Conservation (phyloP, 2,797 vertebrate genomes). For the Sebastes minor region DNA sequence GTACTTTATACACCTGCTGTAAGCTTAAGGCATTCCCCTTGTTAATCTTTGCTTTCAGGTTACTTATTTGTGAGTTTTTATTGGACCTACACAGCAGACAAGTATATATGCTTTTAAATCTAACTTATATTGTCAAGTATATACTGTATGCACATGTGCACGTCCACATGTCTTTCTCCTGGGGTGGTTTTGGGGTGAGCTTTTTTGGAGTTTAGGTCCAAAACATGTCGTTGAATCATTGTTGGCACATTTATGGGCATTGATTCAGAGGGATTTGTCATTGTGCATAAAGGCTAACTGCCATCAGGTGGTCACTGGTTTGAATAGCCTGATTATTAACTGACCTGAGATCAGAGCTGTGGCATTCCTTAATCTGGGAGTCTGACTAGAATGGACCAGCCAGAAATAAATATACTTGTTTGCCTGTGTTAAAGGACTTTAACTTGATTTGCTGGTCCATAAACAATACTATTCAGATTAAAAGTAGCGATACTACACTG, state of each 20-base stretch:
- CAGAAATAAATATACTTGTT: background rate
- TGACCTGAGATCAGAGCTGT: constrained; percentile 24
- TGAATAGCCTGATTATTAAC: constrained; percentile 8
- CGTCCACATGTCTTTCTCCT: background rate
- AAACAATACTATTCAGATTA: background rate
- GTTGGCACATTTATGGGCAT: constrained; percentile 31
- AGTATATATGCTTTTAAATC: too few species aligned
- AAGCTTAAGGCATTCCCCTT: background rate
- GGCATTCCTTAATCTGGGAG: background rate
- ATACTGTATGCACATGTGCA: background rate
- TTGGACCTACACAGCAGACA: background rate
- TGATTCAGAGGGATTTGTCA: constrained; percentile 36
- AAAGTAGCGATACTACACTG: background rate
- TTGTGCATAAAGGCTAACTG: constrained; percentile 20
- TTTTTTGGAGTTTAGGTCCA: background rate
- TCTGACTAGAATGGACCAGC: background rate
- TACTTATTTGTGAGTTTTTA: constrained; percentile 43
- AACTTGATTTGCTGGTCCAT: background rate
- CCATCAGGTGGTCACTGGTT: constrained; percentile 20
- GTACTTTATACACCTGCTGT: background rate
- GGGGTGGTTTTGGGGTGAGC: background rate
- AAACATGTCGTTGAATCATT: constrained; percentile 35
- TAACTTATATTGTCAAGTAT: too few species aligned
- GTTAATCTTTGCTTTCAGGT: constrained; percentile 26
- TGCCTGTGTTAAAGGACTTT: background rate